Evolutionary conservation across 1,140 invertebrate genomes (phyloP).

Genomic region (Nasonia giraulti): DNA sequence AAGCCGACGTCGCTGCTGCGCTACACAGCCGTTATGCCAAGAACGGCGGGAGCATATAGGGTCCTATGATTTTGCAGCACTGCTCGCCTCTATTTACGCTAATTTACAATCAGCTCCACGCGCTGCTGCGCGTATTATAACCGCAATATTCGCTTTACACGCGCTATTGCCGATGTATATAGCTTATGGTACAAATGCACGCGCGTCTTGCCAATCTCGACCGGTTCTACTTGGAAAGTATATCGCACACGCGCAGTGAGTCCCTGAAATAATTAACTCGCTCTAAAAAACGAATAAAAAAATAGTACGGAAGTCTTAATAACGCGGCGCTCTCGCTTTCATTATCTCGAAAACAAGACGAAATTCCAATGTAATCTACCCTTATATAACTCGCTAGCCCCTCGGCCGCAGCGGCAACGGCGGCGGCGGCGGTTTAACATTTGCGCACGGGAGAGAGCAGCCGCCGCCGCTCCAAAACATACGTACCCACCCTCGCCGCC

Average conservation of each 20-base stretch:
- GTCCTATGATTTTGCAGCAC: background rate
- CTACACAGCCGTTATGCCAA: background rate
- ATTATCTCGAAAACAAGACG: conserved; percentile 33
- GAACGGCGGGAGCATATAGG: background rate
- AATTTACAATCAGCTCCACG: background rate
- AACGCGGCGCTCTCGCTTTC: background rate
- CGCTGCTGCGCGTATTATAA: background rate
- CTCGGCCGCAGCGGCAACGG: background rate
- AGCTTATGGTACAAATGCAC: too few relatives aligned
- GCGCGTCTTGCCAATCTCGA: background rate
- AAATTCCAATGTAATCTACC: conserved; percentile 41
- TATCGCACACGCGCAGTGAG: too few relatives aligned
- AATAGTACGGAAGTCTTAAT: too few relatives aligned
- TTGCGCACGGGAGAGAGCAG: background rate
- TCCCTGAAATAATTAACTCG: too few relatives aligned
- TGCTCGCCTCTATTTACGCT: background rate
- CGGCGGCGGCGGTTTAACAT: background rate
- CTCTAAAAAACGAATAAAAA: too few relatives aligned
- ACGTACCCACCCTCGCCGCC: background rate
- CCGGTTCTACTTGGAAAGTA: background rate
- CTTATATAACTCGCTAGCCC: conserved; percentile 14
- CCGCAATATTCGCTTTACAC: background rate
- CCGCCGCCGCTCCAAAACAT: background rate
- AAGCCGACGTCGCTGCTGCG: background rate
- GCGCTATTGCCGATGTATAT: background rate